Evolutionary conservation across 2,113 vertebrate species (phyloP).

Genomic region (Gasterosteus aculeatus): DNA sequence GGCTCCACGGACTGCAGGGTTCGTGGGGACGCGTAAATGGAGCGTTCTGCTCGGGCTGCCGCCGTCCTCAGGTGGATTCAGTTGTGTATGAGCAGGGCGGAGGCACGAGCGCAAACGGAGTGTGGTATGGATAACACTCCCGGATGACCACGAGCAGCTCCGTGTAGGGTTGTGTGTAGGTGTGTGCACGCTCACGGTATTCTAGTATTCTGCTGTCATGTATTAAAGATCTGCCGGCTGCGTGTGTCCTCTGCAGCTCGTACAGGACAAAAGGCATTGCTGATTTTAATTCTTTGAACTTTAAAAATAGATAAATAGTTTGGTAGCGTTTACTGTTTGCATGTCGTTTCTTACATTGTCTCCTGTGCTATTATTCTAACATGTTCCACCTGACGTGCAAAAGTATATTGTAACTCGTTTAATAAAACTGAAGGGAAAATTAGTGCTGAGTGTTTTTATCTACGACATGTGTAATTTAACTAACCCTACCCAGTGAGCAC

Average conservation of each 20-base stretch:
- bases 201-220: not conserved
- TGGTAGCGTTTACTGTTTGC: conserved; percentile 12
- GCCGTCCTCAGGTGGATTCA: not conserved
- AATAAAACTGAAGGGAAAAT: conserved; percentile 45
- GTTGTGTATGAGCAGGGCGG: not conserved
- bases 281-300: conserved; percentile 27
- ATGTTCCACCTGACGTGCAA: not conserved
- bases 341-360: conserved; percentile 16
- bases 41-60: not conserved
- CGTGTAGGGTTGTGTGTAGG: conserved; percentile 5
- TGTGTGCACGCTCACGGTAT: not conserved
- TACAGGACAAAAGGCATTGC: conserved; percentile 18
- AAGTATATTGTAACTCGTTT: conserved; percentile 40
- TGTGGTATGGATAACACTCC: not conserved
- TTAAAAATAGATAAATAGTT: conserved; percentile 30
- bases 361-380: conserved; percentile 24
- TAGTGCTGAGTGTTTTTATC: not conserved
- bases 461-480: too few relatives aligned
- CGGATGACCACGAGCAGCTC: not conserved
- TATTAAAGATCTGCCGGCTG: conserved; percentile 7
- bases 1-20: not conserved
- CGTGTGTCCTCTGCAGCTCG: conserved; percentile 16
- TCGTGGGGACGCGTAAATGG: not conserved
- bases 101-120: not conserved
- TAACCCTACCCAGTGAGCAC: too few relatives aligned